phyloP scores from a whole-genome alignment of 2,797 vertebrate species.

The Hybognathus amarus region DNA sequence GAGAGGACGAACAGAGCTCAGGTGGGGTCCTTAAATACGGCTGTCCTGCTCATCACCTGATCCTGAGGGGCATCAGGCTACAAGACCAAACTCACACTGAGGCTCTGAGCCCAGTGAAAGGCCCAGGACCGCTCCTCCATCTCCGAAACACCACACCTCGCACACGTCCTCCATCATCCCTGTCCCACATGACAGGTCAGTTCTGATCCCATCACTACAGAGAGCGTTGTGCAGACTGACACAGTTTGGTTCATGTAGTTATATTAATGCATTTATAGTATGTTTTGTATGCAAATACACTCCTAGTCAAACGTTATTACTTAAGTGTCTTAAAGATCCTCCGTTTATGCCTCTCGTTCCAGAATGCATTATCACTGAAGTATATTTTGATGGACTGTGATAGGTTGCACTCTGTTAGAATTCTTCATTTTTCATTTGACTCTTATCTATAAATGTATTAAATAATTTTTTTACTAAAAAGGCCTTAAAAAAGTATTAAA shows the following conservation, averaged over 20 bases:
- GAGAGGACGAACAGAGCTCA: slow-evolving; percentile 71
- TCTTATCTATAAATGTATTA: too few relatives aligned
- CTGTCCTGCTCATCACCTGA: slow-evolving; percentile 74
- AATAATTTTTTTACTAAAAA: too few relatives aligned
- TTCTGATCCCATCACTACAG: not conserved
- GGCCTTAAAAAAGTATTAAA: too few relatives aligned
- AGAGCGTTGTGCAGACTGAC: not conserved
- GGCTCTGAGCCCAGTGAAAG: slow-evolving; percentile 72
- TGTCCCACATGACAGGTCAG: slow-evolving; percentile 81
- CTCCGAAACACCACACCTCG: slow-evolving; percentile 59
- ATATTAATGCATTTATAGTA: not conserved
- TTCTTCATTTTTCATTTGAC: too few relatives aligned
- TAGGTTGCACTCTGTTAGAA: too few relatives aligned
- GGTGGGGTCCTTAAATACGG: slow-evolving; percentile 74
- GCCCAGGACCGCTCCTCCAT: slow-evolving; percentile 66
- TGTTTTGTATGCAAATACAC: not conserved
- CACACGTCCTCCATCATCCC: slow-evolving; percentile 80
- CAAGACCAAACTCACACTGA: slow-evolving; percentile 76
- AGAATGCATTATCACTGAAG: too few relatives aligned
- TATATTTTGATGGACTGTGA: too few relatives aligned
- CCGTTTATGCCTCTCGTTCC: too few relatives aligned
- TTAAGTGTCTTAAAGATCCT: not conserved
- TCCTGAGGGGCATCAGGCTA: slow-evolving; percentile 69
- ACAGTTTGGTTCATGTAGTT: not conserved
- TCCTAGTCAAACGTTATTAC: not conserved